Conservation (phyloP, 2,113 vertebrate species). For the Chascanopsetta lugubris region DNA sequence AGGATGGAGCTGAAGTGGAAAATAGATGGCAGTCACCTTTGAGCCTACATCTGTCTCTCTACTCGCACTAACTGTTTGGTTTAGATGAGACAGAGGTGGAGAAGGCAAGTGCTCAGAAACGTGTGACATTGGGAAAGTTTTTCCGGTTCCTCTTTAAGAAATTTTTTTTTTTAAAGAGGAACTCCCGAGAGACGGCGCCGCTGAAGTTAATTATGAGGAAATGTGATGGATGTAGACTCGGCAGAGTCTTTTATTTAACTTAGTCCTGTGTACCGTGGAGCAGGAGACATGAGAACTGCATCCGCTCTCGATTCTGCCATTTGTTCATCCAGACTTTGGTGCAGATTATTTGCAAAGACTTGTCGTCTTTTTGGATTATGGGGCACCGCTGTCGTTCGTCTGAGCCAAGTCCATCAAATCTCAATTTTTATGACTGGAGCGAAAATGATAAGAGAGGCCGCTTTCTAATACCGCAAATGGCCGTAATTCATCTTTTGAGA, state of each 20-base stretch:
- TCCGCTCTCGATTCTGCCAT: constrained; percentile 8
- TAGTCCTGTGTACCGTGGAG: constrained; percentile 2
- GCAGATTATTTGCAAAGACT: constrained; percentile 33
- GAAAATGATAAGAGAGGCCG: constrained; percentile 42
- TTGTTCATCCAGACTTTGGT: constrained; percentile 3
- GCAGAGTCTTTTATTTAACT: neutral
- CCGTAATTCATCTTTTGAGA: constrained; percentile 61
- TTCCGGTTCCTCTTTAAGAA: no score
- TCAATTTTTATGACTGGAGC: constrained; percentile 44
- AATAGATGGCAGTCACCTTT: no score
- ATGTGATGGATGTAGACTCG: no score
- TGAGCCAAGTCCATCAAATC: constrained; percentile 34
- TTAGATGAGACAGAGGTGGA: no score
- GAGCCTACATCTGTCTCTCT: neutral
- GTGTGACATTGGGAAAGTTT: no score
- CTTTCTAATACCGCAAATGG: constrained; percentile 57
- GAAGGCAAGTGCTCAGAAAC: no score
- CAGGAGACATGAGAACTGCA: neutral
- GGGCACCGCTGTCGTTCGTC: constrained; percentile 40
- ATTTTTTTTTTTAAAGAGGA: no score
- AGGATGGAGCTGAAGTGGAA: neutral
- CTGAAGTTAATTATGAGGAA: no score
- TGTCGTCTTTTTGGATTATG: constrained; percentile 2
- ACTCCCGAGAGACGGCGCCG: no score
- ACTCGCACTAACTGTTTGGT: neutral